These are phyloP conservation scores for Hemistola chrysoprasaria DNA, from an alignment of 2,888 invertebrate species.

Conservation along the genomic window DNA sequence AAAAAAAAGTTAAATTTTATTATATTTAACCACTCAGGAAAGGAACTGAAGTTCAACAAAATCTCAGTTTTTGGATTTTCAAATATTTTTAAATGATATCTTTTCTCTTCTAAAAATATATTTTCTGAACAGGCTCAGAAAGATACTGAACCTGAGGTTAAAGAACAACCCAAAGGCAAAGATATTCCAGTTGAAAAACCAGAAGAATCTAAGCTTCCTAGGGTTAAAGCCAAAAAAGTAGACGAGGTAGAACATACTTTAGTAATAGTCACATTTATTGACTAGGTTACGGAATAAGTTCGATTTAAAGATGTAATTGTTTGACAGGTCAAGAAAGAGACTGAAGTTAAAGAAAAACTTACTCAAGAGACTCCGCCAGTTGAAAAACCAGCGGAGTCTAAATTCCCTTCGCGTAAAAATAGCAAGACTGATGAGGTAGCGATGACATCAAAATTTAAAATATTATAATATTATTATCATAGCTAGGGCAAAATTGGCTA, in stretches of 20 bases:
- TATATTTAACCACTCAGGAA: too few species aligned
- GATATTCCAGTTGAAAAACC: too few species aligned
- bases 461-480: neutral
- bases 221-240: slow-evolving; percentile 1
- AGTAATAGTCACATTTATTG: neutral
- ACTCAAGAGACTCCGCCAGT: slow-evolving; percentile 13
- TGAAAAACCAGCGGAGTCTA: slow-evolving; percentile 25
- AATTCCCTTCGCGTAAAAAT: slow-evolving; percentile 23
- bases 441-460: neutral
- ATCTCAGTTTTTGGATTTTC: too few species aligned
- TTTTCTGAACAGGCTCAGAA: too few species aligned
- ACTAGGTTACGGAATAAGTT: neutral
- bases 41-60: slow-evolving; percentile 17
- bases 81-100: neutral
- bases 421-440: slow-evolving; percentile 33
- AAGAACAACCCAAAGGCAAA: too few species aligned
- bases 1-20: neutral
- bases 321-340: neutral
- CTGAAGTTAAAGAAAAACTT: slow-evolving; percentile 15
- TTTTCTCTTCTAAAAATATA: neutral
- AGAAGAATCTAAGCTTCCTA: too few species aligned
- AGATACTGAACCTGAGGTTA: too few species aligned
- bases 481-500: neutral
- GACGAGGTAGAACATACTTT: neutral
- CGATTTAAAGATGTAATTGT: too few species aligned